These are phyloP conservation scores for Himalopsyche kuldschensis DNA, from an alignment of 2,888 invertebrate genomes.

Conservation along the genomic window DNA sequence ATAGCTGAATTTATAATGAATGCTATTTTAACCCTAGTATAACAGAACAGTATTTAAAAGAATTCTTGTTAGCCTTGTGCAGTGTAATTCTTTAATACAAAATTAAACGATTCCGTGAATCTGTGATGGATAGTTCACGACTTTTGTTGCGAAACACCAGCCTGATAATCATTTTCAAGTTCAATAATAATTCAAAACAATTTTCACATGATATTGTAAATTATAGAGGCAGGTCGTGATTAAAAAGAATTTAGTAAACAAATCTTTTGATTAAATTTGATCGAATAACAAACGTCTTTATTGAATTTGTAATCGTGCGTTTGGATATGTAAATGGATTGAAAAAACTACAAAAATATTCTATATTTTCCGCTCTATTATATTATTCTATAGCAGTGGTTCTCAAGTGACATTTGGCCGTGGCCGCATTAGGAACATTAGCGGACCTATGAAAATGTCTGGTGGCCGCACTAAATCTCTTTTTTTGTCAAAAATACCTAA, in stretches of 20 bases:
- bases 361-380: too few species aligned
- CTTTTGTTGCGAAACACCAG: neutral
- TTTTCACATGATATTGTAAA: neutral
- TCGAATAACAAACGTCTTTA: neutral
- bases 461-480: too few species aligned
- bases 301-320: neutral
- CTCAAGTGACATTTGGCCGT: too few species aligned
- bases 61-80: neutral
- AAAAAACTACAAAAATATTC: neutral
- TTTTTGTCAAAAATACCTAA: too few species aligned
- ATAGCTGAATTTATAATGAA: too few species aligned
- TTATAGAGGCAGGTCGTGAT: neutral
- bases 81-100: neutral
- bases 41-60: too few species aligned
- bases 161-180: neutral
- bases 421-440: too few species aligned
- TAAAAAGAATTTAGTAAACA: neutral
- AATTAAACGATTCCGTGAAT: neutral
- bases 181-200: neutral
- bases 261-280: neutral
- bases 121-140: neutral
- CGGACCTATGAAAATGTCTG: too few species aligned
- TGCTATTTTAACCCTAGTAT: too few species aligned
- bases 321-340: neutral
- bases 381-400: too few species aligned